These are phyloP conservation scores for Lutjanus argentimaculatus DNA, from an alignment of 2,797 vertebrate species.

Conservation along the genomic window DNA sequence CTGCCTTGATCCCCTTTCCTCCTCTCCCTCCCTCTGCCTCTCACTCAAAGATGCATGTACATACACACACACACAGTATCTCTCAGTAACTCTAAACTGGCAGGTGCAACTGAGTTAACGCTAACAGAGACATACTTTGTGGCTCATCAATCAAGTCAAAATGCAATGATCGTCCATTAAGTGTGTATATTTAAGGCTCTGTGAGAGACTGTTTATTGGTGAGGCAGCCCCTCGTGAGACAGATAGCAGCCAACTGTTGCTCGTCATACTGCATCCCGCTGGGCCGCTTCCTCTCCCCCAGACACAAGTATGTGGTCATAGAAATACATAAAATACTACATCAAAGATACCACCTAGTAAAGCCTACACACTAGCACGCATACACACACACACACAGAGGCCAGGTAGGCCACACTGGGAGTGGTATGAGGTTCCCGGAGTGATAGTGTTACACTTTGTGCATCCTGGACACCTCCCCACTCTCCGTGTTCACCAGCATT, in stretches of 20 bases:
- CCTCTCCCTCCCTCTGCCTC: slow-evolving; percentile 13
- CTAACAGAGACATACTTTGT: slow-evolving; percentile 57
- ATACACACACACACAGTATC: not conserved
- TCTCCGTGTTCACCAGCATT: slow-evolving; percentile 64
- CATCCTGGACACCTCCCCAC: slow-evolving; percentile 73
- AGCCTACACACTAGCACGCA: slow-evolving; percentile 28
- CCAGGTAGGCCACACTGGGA: slow-evolving; percentile 65
- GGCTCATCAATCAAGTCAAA: slow-evolving; percentile 66
- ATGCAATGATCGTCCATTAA: slow-evolving; percentile 43
- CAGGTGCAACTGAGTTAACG: slow-evolving; percentile 71
- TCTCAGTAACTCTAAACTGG: slow-evolving; percentile 62
- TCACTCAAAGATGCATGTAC: slow-evolving; percentile 19
- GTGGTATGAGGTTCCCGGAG: slow-evolving; percentile 74
- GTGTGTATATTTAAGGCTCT: slow-evolving; percentile 56
- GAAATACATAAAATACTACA: slow-evolving; percentile 52
- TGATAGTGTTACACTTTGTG: slow-evolving; percentile 81
- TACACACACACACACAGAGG: slow-evolving; percentile 15
- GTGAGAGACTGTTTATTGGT: slow-evolving; percentile 55
- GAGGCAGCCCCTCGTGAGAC: slow-evolving; percentile 29
- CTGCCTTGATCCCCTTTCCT: slow-evolving; percentile 50
- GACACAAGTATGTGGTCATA: slow-evolving; percentile 43
- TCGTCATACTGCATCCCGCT: slow-evolving; percentile 43
- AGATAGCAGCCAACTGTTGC: slow-evolving; percentile 71
- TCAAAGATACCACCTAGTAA: slow-evolving; percentile 23
- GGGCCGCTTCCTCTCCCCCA: slow-evolving; percentile 41